Evolutionary conservation across 2,113 vertebrate genomes (phyloP).

Genomic region (Clarias magur): DNA sequence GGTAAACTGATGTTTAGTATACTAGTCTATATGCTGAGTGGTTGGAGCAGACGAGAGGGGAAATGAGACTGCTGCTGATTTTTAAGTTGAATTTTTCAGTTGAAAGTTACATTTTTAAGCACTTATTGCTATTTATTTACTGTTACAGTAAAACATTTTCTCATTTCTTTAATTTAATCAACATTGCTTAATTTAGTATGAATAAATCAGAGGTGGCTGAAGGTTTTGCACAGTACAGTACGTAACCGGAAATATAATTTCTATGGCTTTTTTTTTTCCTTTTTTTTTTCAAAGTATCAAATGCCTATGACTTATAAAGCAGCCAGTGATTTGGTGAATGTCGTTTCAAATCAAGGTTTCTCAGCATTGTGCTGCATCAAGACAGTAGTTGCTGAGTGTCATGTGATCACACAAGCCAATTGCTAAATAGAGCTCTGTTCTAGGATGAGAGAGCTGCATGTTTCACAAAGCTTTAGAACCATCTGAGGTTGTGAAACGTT

Average conservation of each 20-base stretch:
- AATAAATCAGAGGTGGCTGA: no score
- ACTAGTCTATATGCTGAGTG: no score
- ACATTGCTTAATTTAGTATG: no score
- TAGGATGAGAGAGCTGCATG: constrained; percentile 38
- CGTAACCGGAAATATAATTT: background rate
- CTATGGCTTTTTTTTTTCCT: background rate
- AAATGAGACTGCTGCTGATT: no score
- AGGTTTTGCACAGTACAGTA: no score
- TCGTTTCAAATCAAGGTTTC: background rate
- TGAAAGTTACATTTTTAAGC: no score
- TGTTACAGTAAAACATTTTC: no score
- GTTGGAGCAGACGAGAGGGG: no score
- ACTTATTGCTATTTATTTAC: no score
- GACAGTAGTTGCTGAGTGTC: background rate
- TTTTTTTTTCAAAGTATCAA: background rate
- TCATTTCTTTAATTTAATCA: no score
- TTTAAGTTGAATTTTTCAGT: no score
- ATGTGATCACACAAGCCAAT: background rate
- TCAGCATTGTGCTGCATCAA: background rate
- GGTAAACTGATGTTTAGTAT: no score
- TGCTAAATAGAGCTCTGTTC: background rate
- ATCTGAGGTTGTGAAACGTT: constrained; percentile 56
- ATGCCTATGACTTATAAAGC: background rate
- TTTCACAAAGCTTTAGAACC: constrained; percentile 54
- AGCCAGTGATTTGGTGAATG: constrained; percentile 10